Evolutionary conservation across 30 jellyfish, hydroid and myxozoan species (phyloP).

Genomic region (Aurelia aurita): DNA sequence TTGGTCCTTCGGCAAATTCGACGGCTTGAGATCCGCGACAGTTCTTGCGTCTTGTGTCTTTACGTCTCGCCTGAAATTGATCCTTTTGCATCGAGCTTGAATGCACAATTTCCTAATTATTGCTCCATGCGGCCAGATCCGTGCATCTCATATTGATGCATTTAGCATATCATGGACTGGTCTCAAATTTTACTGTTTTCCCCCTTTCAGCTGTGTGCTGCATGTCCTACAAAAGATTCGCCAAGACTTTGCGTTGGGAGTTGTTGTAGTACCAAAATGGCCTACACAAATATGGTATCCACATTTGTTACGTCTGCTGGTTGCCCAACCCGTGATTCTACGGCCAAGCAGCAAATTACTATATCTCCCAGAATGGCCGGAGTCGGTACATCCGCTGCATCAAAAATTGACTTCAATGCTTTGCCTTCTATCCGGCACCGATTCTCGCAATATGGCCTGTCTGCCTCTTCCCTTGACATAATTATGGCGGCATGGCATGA

Average conservation of each 20-base stretch:
- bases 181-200: conserved; percentile 35
- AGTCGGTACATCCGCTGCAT: conserved; percentile 11
- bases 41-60: no score
- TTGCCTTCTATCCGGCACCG: neutral
- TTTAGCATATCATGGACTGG: conserved; percentile 27
- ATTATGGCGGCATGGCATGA: conserved; percentile 37
- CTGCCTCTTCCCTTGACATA: conserved; percentile 1
- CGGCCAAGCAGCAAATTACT: conserved; percentile 14
- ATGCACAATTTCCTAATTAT: conserved; percentile 14
- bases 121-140: conserved; percentile 18
- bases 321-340: conserved; percentile 17
- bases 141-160: conserved; percentile 1
- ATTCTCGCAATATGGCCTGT: neutral
- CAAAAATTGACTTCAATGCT: neutral
- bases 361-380: conserved; percentile 9
- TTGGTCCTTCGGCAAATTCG: no score
- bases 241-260: no score
- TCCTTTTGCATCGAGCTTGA: neutral
- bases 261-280: conserved; percentile 49
- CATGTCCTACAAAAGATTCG: no score
- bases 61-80: neutral
- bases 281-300: conserved; percentile 49
- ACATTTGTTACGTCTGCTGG: conserved; percentile 3
- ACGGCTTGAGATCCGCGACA: no score
- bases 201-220: conserved; percentile 21